Evolutionary conservation across 2,888 invertebrate genomes (phyloP).

Genomic region (Amaurobius ferox): DNA sequence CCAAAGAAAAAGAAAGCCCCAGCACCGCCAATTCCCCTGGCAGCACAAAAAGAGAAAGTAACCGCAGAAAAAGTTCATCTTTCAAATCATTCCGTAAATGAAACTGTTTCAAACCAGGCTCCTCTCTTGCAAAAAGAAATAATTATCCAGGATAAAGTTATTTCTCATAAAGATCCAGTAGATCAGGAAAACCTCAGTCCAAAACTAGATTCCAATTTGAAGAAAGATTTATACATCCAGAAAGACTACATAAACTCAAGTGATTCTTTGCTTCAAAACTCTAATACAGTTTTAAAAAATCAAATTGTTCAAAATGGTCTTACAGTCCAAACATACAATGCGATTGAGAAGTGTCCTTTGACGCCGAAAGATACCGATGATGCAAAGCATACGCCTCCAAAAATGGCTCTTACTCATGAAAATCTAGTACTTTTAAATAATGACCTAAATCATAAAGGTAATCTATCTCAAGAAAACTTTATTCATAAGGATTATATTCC

Average conservation of each 20-base stretch:
- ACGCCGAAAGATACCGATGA: neutral
- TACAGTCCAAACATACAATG: neutral
- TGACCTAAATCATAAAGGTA: no score
- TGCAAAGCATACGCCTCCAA: no score
- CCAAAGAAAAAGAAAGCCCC: constrained; percentile 69
- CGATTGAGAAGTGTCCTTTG: neutral
- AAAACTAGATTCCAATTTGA: no score
- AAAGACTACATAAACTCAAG: neutral
- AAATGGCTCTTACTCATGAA: no score
- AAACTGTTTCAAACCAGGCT: neutral
- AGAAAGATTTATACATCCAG: no score
- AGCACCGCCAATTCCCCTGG: constrained; percentile 56
- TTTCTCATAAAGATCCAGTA: neutral
- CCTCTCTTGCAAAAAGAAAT: neutral
- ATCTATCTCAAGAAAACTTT: no score
- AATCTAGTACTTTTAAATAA: no score
- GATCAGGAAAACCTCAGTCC: neutral
- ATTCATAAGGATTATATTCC: no score
- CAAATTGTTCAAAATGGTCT: neutral
- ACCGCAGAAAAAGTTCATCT: neutral
- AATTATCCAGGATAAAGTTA: neutral
- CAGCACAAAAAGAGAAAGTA: neutral
- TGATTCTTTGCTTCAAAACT: neutral
- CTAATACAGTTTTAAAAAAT: neutral
- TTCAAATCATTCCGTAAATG: neutral